Evolutionary conservation across 2,113 vertebrate species (phyloP).

Genomic region (Crotalus horridus): DNA sequence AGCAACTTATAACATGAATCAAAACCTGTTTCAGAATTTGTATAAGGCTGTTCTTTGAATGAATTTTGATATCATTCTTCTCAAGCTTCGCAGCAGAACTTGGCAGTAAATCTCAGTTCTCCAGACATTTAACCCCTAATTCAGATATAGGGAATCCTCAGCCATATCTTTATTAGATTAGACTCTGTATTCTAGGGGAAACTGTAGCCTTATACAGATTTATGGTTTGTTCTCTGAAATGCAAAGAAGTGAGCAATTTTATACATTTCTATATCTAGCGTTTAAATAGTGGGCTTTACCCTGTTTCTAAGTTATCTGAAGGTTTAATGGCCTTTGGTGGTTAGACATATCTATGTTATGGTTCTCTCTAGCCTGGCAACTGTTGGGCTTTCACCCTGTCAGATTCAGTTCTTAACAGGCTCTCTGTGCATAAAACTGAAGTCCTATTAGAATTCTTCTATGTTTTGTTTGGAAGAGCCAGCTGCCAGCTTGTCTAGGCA

Average conservation of each 20-base stretch:
- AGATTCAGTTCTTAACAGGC: neutral
- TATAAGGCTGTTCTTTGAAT: neutral
- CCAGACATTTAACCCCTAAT: neutral
- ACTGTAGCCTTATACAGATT: neutral
- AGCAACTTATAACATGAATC: neutral
- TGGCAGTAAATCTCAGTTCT: neutral
- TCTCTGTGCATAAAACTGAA: neutral
- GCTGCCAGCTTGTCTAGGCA: neutral
- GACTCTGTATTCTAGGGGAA: neutral
- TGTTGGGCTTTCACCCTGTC: neutral
- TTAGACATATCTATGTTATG: neutral
- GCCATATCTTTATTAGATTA: neutral
- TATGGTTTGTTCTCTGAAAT: neutral
- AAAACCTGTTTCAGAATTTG: neutral
- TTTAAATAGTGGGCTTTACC: neutral
- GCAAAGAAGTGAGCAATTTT: neutral
- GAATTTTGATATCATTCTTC: neutral
- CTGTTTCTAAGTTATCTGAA: neutral
- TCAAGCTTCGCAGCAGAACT: neutral
- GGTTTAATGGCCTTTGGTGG: neutral
- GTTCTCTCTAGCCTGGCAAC: neutral
- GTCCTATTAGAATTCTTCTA: neutral
- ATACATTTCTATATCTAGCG: neutral
- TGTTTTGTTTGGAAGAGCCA: neutral
- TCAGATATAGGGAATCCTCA: neutral